phyloP scores from a whole-genome alignment of 2,888 invertebrate genomes.

The Allacma fusca region DNA sequence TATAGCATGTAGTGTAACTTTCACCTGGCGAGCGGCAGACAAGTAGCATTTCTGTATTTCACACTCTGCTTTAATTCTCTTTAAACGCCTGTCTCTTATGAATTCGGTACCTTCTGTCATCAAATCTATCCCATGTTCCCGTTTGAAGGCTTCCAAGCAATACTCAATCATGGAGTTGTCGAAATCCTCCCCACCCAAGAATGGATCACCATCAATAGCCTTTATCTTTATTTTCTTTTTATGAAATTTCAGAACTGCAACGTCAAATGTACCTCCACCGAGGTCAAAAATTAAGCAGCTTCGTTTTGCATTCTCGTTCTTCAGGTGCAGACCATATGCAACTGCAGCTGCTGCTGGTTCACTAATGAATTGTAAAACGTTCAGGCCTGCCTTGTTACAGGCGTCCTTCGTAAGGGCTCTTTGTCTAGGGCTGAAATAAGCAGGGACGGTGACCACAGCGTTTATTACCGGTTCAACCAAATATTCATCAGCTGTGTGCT shows the following conservation, averaged over 20 bases:
- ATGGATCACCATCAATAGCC: constrained; percentile 35
- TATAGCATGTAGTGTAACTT: constrained; percentile 18
- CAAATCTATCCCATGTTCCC: constrained; percentile 27
- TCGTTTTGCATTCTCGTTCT: not conserved
- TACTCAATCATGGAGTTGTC: constrained; percentile 63
- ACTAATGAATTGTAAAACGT: constrained; percentile 87
- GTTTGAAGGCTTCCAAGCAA: constrained; percentile 45
- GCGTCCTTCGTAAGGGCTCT: constrained; percentile 81
- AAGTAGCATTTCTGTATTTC: constrained; percentile 43
- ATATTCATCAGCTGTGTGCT: constrained; percentile 87
- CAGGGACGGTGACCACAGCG: constrained; percentile 81
- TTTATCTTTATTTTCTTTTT: constrained; percentile 31
- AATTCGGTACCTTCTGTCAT: not conserved
- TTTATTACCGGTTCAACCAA: constrained; percentile 81
- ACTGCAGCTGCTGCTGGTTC: constrained; percentile 88
- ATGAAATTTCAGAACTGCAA: constrained; percentile 36
- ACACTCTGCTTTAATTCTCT: constrained; percentile 39
- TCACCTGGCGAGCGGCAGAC: not conserved
- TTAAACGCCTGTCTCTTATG: not conserved
- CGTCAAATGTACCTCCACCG: constrained; percentile 55
- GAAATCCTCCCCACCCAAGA: constrained; percentile 47
- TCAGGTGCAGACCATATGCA: constrained; percentile 36
- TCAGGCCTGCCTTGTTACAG: constrained; percentile 80
- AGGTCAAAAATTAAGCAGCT: constrained; percentile 46
- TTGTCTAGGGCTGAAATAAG: constrained; percentile 76